These are phyloP conservation scores for Aphelenchoides avenae DNA, from an alignment of 1,140 invertebrate genomes.

Conservation along the genomic window DNA sequence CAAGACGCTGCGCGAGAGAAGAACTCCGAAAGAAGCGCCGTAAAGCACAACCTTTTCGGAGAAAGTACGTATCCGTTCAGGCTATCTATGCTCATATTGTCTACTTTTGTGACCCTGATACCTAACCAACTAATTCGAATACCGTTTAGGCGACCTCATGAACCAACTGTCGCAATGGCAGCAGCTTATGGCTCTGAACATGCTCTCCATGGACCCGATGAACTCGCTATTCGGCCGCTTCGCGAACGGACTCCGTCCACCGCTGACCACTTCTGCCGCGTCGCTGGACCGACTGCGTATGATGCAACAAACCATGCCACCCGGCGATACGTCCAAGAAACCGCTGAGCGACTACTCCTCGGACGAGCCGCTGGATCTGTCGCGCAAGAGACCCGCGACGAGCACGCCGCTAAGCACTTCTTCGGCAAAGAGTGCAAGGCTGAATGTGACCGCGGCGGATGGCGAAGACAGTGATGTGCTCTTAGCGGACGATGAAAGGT, in stretches of 20 bases:
- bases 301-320: constrained; percentile 1
- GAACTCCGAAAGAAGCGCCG: neutral
- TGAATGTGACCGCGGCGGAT: neutral
- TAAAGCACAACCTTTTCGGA: neutral
- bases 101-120: neutral
- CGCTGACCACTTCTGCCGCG: constrained; percentile 4
- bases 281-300: neutral
- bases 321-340: neutral
- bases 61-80: neutral
- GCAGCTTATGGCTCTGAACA: constrained; percentile 10
- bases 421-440: neutral
- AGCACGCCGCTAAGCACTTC: too few species aligned
- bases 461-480: neutral
- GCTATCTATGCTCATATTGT: too few species aligned
- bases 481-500: neutral
- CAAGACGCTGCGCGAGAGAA: neutral
- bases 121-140: constrained; percentile 3
- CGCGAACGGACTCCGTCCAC: neutral
- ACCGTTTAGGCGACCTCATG: neutral
- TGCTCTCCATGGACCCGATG: neutral
- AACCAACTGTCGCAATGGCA: constrained; percentile 2
- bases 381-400: too few species aligned
- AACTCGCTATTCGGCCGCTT: neutral
- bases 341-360: too few species aligned
- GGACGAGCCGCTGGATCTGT: constrained; percentile 6